Evolutionary conservation across 2,797 vertebrate genomes (phyloP), one percentile per base, ranked within the genome.

Genomic region (Alcedo quadribrachys): DNA sequence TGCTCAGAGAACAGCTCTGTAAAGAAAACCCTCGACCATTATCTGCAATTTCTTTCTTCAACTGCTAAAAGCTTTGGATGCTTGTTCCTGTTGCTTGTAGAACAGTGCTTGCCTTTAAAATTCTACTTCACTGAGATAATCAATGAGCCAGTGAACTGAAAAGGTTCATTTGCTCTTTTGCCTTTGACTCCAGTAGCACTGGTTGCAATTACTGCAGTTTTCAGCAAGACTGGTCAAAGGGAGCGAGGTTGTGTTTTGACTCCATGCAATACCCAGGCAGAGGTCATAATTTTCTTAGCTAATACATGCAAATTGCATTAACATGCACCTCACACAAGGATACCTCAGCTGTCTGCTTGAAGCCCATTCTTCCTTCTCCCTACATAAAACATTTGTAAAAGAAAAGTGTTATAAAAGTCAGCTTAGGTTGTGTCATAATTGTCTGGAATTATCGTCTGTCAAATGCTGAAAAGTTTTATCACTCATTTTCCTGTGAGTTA

Each of bases 281-380:
- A 35, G 54, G 42, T 77, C 57, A 46, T 85, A 58, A 11, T 22
- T 33, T 73, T 85, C 42, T 88, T 81, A 66, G 37, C 54, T 65
- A 22, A 68, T 82, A 24, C 9, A 5, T 66, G 53, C 37, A 65
- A 45, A 48, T 21, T 0, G 1, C 58, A 28, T 77, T 68, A 87
- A 71, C 46, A 28, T 2, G 8, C 67, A 50, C 43, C 42, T 87
- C 85, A 57, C 40, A 43, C 75, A 63, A 58, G 68, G 92, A 67
- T 77, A 92, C 80, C 90, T 93, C 89, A 80, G 62, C 60, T 62
- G 66, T 83, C 78, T 37, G 35, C 45, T 66, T 85, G 58, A 84
- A 87, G 76, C 53, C 60, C 85, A 82, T 85, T 85, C 66, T 81
- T 82, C 77, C 69, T 84, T 87, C 68, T 40, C 69, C 84, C 70